phyloP scores from a whole-genome alignment of 2,888 invertebrate genomes.

The Cephus sareptanus region DNA sequence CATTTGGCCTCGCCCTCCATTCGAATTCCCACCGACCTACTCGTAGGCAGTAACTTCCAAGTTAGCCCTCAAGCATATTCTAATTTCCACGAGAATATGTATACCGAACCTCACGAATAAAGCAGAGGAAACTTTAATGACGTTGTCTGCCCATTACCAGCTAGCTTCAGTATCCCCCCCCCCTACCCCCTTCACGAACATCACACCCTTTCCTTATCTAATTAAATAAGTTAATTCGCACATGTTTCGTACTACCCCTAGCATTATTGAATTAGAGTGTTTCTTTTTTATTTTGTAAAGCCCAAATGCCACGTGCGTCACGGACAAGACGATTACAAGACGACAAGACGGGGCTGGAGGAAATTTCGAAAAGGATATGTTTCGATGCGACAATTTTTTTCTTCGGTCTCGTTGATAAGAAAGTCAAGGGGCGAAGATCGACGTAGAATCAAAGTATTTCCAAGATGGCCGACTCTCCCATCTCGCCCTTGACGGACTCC shows the following conservation, averaged over 20 bases:
- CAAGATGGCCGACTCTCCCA: background rate
- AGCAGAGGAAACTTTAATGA: background rate
- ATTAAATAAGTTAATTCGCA: background rate
- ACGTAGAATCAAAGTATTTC: slow-evolving; percentile 34
- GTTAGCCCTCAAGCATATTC: background rate
- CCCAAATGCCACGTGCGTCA: background rate
- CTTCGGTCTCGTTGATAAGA: background rate
- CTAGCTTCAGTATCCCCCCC: background rate
- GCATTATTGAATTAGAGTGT: background rate
- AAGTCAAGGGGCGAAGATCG: slow-evolving; percentile 12
- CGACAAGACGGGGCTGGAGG: background rate
- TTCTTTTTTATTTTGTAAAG: background rate
- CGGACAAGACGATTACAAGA: background rate
- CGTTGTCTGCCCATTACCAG: background rate
- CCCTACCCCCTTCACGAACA: background rate
- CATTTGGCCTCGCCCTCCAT: background rate
- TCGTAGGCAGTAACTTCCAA: background rate
- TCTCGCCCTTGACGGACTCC: slow-evolving; percentile 37
- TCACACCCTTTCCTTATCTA: background rate
- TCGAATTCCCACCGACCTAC: background rate
- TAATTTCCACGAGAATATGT: background rate
- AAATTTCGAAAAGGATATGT: background rate
- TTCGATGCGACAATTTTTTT: background rate
- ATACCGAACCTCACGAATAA: background rate
- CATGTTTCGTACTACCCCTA: background rate